A percentile compares a stretch with the other conserved stretches of the same genome.
These are phyloP conservation scores for Leptonema lineaticorne DNA, from an alignment of 1,140 invertebrate species.

Conservation along the genomic window DNA sequence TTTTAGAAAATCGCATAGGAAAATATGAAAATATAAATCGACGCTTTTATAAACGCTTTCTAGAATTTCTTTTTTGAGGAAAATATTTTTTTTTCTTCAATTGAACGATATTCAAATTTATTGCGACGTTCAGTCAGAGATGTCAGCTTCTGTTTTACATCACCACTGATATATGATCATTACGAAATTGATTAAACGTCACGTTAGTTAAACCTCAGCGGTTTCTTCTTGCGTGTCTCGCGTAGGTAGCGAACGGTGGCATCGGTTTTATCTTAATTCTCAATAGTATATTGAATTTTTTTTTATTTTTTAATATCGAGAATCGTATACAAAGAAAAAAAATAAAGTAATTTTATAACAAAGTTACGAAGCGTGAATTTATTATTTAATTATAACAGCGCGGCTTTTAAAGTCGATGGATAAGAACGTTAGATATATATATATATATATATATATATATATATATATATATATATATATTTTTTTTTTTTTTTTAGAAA, in stretches of 20 bases:
- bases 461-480: too few relatives aligned
- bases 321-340: not conserved
- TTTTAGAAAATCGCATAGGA: too few relatives aligned
- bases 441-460: not conserved
- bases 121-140: not conserved
- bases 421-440: not conserved
- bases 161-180: conserved; percentile 4
- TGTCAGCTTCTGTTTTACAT: conserved; percentile 17
- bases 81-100: not conserved
- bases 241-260: not conserved
- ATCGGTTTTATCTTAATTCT: not conserved
- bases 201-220: not conserved
- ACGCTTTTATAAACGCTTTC: not conserved
- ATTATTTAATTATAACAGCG: too few relatives aligned
- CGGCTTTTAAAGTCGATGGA: too few relatives aligned
- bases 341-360: not conserved
- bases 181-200: not conserved
- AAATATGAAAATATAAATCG: too few relatives aligned
- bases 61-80: not conserved
- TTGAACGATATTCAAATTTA: conserved; percentile 3
- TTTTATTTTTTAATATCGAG: too few relatives aligned
- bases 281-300: too few relatives aligned
- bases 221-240: not conserved
- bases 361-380: too few relatives aligned
- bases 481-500: too few relatives aligned